Evolutionary conservation across 2,113 vertebrate species (phyloP).

Genomic region (Neodontobutis hainanensis): DNA sequence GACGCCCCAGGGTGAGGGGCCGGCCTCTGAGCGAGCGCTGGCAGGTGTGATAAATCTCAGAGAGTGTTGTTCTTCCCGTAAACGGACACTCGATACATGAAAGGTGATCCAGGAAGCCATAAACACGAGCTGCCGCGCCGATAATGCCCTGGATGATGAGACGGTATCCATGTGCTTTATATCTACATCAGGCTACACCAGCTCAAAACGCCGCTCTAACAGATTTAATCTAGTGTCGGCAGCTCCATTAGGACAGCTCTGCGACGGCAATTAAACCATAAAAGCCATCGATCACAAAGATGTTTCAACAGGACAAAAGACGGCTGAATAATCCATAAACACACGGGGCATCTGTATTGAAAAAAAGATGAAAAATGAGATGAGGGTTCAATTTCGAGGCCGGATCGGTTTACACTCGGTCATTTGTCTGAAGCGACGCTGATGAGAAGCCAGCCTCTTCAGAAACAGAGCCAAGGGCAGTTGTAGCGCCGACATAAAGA

Average conservation of each 20-base stretch:
- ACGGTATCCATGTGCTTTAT: constrained; percentile 41
- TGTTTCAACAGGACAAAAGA: constrained; percentile 62
- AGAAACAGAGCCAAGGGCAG: constrained; percentile 61
- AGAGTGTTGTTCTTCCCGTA: constrained; percentile 54
- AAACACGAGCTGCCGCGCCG: constrained; percentile 55
- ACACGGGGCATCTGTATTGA: constrained; percentile 73
- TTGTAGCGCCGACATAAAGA: constrained; percentile 58
- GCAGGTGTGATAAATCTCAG: constrained; percentile 60
- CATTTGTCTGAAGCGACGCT: constrained; percentile 63
- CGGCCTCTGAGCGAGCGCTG: constrained; percentile 17
- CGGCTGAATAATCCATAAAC: constrained; percentile 69
- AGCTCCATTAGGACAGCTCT: constrained; percentile 54
- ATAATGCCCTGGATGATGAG: constrained; percentile 61
- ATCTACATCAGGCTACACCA: constrained; percentile 27
- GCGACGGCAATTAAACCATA: constrained; percentile 69
- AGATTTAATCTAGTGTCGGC: constrained; percentile 44
- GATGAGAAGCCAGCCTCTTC: constrained; percentile 51
- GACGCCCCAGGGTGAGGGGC: too few species aligned
- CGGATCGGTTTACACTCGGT: constrained; percentile 62
- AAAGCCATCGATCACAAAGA: constrained; percentile 67
- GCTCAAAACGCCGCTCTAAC: constrained; percentile 33
- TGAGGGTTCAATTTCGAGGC: constrained; percentile 72
- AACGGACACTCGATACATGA: constrained; percentile 63
- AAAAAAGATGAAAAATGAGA: constrained; percentile 75
- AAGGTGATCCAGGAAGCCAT: constrained; percentile 72